Evolutionary conservation across 37 sponge, comb jelly and placozoan species (phyloP).

Genomic region (Spongilla lacustris): DNA sequence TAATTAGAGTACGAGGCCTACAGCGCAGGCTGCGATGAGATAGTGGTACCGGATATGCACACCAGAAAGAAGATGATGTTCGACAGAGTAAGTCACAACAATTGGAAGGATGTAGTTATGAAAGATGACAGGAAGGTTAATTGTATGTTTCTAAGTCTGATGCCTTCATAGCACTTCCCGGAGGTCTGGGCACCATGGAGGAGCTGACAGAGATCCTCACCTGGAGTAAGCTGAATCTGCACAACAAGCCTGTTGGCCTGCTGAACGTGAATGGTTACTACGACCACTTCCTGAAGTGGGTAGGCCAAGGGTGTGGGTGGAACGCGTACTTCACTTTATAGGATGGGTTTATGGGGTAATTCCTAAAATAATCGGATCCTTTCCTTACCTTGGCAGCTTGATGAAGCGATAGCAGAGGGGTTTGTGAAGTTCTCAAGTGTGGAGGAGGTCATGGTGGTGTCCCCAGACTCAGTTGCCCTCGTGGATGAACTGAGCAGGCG

Average conservation of each 20-base stretch:
- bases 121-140: too few relatives aligned
- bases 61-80: conserved; percentile 70
- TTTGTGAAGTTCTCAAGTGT: conserved; percentile 18
- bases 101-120: too few relatives aligned
- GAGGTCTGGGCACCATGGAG: conserved; percentile 77
- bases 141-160: conserved; percentile 13
- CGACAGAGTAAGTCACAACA: conserved; percentile 32
- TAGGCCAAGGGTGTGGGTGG: too few relatives aligned
- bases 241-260: conserved; percentile 45
- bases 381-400: conserved; percentile 37
- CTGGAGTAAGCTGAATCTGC: conserved; percentile 51
- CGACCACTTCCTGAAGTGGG: conserved; percentile 60
- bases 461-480: conserved; percentile 20
- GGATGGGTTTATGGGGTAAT: too few relatives aligned
- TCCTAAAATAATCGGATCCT: too few relatives aligned
- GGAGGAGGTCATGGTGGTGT: conserved; percentile 33
- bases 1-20: conserved; percentile 23
- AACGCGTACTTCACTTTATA: too few relatives aligned
- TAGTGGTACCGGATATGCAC: conserved; percentile 69
- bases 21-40: conserved; percentile 29
- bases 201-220: conserved; percentile 65
- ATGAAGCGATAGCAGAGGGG: conserved; percentile 28
- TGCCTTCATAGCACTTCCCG: conserved; percentile 69
- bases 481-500: conserved; percentile 31
- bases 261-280: conserved; percentile 59